Evolutionary conservation across 1,140 invertebrate genomes (phyloP).

Genomic region (fruit fly (Drosophila melanogaster)): Release_6_plus_ISO1_MT NT_033777.3:22109501-22110000

Average conservation of each 20-base stretch:
- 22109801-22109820: conserved; percentile 69
- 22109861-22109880: conserved; percentile 72
- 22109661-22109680: too few relatives aligned
- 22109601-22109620: background rate
- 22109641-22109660: too few relatives aligned
- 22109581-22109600: conserved; percentile 15
- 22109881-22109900: conserved; percentile 67
- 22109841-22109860: conserved; percentile 26
- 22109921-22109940: conserved; percentile 80
- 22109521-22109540: conserved; percentile 60
- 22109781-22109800: conserved; percentile 34
- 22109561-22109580: conserved; percentile 17
- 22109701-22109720: background rate
- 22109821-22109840: conserved; percentile 25
- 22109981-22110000: conserved; percentile 36
- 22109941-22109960: conserved; percentile 80
- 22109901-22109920: conserved; percentile 75
- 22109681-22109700: too few relatives aligned
- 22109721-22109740: conserved; percentile 14
- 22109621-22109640: background rate
- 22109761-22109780: conserved; percentile 12
- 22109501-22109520: conserved; percentile 76
- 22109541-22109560: conserved; percentile 56
- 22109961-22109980: conserved; percentile 42
- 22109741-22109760: conserved; percentile 10